Percentiles rank a stretch among this genome's conserved stretches.
These are phyloP conservation scores for Mobula birostris DNA, from an alignment of 2,113 vertebrate genomes.

Conservation along the genomic window DNA sequence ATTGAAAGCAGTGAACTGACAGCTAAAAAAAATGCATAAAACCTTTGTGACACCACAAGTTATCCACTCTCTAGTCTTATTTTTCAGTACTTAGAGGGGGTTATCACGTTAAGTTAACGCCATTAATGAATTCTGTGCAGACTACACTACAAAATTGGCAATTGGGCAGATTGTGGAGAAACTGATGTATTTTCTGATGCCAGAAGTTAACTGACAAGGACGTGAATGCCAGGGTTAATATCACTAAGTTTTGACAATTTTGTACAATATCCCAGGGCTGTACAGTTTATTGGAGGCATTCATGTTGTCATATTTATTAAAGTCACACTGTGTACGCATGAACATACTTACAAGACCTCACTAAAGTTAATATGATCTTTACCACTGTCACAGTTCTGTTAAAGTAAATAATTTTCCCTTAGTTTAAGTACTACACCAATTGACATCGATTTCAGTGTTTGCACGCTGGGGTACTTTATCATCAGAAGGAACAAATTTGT, in stretches of 20 bases:
- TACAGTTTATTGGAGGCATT: background rate
- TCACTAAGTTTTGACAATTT: background rate
- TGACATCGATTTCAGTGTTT: background rate
- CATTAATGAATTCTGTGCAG: too few relatives aligned
- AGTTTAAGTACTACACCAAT: background rate
- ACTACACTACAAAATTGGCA: too few relatives aligned
- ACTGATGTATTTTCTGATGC: background rate
- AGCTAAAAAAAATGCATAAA: background rate
- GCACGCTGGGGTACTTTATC: background rate
- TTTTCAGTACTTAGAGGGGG: too few relatives aligned
- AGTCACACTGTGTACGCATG: background rate
- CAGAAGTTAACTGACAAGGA: background rate
- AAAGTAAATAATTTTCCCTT: background rate
- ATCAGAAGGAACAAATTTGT: background rate
- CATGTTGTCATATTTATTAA: background rate
- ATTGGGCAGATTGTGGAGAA: background rate
- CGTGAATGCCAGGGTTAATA: background rate
- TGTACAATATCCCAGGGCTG: background rate
- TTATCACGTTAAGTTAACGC: too few relatives aligned
- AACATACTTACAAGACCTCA: background rate
- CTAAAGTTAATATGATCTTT: background rate
- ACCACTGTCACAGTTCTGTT: background rate
- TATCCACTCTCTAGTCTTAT: too few relatives aligned
- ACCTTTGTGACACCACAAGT: background rate
- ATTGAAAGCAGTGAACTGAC: background rate